These are phyloP conservation scores for Prunella fulvescens DNA, from an alignment of 2,113 vertebrate genomes.

Conservation along the genomic window DNA sequence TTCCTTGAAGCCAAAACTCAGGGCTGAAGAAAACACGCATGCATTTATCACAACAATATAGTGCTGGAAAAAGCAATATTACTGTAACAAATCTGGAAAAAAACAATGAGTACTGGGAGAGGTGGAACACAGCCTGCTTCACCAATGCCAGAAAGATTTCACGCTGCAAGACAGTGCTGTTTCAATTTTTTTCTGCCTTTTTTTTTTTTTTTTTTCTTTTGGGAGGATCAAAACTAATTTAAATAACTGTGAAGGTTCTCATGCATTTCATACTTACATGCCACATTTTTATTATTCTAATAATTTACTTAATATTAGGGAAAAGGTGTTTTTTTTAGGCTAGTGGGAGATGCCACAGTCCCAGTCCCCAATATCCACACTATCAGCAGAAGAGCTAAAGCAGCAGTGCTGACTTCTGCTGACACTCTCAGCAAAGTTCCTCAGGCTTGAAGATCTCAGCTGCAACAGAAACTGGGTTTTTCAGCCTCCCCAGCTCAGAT, in stretches of 20 bases:
- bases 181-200: not conserved
- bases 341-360: not conserved
- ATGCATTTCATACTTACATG: not conserved
- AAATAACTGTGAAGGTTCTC: not conserved
- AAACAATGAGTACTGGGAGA: conserved; percentile 4
- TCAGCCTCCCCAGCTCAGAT: not conserved
- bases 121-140: not conserved
- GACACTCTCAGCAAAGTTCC: not conserved
- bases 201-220: not conserved
- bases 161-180: not conserved
- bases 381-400: not conserved
- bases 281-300: not conserved
- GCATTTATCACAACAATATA: conserved; percentile 50
- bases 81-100: conserved; percentile 56
- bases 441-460: not conserved
- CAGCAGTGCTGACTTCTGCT: not conserved
- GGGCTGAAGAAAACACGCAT: conserved; percentile 34
- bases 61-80: conserved; percentile 53
- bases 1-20: conserved; percentile 63
- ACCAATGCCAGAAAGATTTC: conserved; percentile 17
- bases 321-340: not conserved
- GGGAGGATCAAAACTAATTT: not conserved
- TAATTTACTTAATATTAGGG: not conserved
- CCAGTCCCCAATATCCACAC: not conserved
- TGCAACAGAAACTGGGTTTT: not conserved